phyloP scores from a whole-genome alignment of 2,888 invertebrate species.

The Sesia bembeciformis region DNA sequence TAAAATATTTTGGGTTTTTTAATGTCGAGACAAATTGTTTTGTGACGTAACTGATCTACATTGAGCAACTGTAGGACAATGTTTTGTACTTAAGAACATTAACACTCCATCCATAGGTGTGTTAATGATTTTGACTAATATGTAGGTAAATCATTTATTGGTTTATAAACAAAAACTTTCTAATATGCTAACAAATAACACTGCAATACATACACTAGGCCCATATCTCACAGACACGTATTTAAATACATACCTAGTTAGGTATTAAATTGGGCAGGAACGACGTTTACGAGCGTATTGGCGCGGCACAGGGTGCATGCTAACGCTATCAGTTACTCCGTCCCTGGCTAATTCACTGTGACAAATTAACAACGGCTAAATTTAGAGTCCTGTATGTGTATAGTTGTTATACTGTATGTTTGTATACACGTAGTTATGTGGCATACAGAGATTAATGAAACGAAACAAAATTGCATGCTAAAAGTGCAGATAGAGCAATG shows the following conservation, averaged over 20 bases:
- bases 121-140: neutral
- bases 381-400: slow-evolving; percentile 34
- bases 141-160: neutral
- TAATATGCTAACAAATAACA: neutral
- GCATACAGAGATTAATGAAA: too few species aligned
- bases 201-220: neutral
- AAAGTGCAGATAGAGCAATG: too few species aligned
- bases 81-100: neutral
- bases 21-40: too few species aligned
- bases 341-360: slow-evolving; percentile 71
- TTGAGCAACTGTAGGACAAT: too few species aligned
- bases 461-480: too few species aligned
- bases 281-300: slow-evolving; percentile 69
- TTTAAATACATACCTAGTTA: slow-evolving; percentile 53
- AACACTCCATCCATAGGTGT: neutral
- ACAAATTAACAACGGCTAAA: slow-evolving; percentile 72
- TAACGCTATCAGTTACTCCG: slow-evolving; percentile 67
- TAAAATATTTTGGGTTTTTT: too few species aligned
- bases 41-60: too few species aligned
- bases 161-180: neutral
- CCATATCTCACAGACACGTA: slow-evolving; percentile 32
- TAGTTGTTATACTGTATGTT: neutral
- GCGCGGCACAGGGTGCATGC: slow-evolving; percentile 66
- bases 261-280: slow-evolving; percentile 59
- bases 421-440: too few species aligned